Percentiles rank a stretch among this genome's conserved stretches.
phyloP scores from a whole-genome alignment of 2,888 invertebrate species.

The Volucella zonaria region DNA sequence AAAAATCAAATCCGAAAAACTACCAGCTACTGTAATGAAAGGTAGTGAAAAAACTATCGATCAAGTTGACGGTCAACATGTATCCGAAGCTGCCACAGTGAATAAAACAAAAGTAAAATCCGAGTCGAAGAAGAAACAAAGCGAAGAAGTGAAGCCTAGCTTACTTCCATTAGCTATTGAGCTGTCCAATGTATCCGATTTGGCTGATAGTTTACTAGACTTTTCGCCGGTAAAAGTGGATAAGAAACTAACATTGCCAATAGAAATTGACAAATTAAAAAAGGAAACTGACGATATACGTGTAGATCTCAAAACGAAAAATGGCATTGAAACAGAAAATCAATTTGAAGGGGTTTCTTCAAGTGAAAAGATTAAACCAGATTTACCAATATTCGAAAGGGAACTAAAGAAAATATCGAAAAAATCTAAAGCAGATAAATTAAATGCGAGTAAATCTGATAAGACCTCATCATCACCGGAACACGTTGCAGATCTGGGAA shows the following conservation, averaged over 20 bases:
- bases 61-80: slow-evolving; percentile 13
- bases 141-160: slow-evolving; percentile 11
- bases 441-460: not conserved
- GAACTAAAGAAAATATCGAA: slow-evolving; percentile 35
- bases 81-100: not conserved
- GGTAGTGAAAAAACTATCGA: not conserved
- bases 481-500: not conserved
- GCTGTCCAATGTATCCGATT: slow-evolving; percentile 68
- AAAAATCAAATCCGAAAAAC: slow-evolving; percentile 11
- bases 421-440: slow-evolving; percentile 41
- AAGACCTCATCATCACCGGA: not conserved
- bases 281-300: slow-evolving; percentile 12
- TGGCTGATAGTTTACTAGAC: slow-evolving; percentile 71
- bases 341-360: not conserved
- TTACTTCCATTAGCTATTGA: slow-evolving; percentile 64
- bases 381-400: not conserved
- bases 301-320: slow-evolving; percentile 16
- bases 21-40: not conserved
- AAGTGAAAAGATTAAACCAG: not conserved
- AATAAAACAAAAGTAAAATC: slow-evolving; percentile 24
- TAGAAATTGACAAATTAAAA: slow-evolving; percentile 40
- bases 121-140: slow-evolving; percentile 36
- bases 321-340: not conserved
- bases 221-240: slow-evolving; percentile 30
- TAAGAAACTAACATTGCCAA: not conserved